Evolutionary conservation across 92 coral and sea anemone genomes (phyloP).

Genomic region (Heliopora coerulea): DNA sequence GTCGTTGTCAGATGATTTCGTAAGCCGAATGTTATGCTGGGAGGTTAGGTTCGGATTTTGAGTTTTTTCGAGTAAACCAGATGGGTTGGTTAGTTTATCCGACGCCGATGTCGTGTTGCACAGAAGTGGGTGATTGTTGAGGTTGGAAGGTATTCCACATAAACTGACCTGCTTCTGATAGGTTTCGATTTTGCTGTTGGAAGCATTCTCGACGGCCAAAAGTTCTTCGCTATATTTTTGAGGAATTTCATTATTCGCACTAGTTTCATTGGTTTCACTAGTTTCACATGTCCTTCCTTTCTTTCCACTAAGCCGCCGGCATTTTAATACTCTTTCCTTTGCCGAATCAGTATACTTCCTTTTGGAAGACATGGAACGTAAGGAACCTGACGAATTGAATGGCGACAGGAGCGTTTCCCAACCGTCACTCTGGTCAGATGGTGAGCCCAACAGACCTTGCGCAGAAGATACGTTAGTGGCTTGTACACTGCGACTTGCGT

Average conservation of each 20-base stretch:
- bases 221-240: not conserved
- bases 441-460: not conserved
- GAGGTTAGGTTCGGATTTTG: not conserved
- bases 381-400: not conserved
- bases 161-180: not conserved
- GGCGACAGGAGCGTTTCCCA: conserved; percentile 9
- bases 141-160: too few relatives aligned
- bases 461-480: not conserved
- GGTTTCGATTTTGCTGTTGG: not conserved
- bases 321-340: not conserved
- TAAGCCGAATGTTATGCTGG: not conserved
- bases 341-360: conserved; percentile 17
- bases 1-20: not conserved
- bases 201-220: not conserved
- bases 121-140: too few relatives aligned
- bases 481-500: not conserved
- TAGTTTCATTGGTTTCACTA: not conserved
- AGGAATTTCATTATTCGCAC: not conserved
- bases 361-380: not conserved
- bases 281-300: not conserved
- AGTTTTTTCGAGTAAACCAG: too few relatives aligned
- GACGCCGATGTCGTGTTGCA: too few relatives aligned
- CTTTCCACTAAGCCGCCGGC: not conserved
- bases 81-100: too few relatives aligned
- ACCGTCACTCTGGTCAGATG: not conserved